Conservation (phyloP, 1,140 invertebrate species). For the Euschistus heros region DNA sequence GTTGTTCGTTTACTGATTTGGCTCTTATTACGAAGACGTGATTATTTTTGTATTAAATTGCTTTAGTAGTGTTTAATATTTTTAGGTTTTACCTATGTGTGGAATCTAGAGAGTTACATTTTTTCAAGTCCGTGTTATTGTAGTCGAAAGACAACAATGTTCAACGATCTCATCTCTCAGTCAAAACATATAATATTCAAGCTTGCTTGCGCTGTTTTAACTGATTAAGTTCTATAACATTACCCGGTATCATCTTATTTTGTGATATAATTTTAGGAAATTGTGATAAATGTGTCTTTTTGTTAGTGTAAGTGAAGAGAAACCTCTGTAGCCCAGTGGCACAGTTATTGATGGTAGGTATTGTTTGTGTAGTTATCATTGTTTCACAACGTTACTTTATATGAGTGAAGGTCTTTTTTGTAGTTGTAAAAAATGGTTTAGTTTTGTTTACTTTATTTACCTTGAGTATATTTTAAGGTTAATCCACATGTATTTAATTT, state of each 20-base stretch:
- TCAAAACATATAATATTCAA: conserved; percentile 23
- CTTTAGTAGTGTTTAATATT: neutral
- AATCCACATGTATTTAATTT: conserved; percentile 1
- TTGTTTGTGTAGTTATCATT: conserved; percentile 33
- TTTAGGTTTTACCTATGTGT: neutral
- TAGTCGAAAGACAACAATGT: conserved; percentile 19
- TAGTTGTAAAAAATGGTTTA: neutral
- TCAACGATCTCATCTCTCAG: conserved; percentile 16
- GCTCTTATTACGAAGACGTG: neutral
- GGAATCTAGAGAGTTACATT: neutral
- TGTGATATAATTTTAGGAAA: neutral
- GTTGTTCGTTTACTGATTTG: conserved; percentile 23
- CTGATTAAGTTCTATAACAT: neutral
- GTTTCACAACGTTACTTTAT: neutral
- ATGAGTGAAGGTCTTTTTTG: neutral
- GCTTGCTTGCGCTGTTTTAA: neutral
- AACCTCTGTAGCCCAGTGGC: neutral
- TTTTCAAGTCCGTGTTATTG: neutral
- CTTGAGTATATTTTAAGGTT: neutral
- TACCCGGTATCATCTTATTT: neutral
- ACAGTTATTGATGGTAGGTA: conserved; percentile 38
- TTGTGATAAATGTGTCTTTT: conserved; percentile 3
- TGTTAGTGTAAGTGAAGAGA: conserved; percentile 7
- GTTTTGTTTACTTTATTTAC: neutral
- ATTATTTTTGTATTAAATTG: neutral